phyloP scores from a whole-genome alignment of 2,888 invertebrate species.

The Xestia rhomboidea region DNA sequence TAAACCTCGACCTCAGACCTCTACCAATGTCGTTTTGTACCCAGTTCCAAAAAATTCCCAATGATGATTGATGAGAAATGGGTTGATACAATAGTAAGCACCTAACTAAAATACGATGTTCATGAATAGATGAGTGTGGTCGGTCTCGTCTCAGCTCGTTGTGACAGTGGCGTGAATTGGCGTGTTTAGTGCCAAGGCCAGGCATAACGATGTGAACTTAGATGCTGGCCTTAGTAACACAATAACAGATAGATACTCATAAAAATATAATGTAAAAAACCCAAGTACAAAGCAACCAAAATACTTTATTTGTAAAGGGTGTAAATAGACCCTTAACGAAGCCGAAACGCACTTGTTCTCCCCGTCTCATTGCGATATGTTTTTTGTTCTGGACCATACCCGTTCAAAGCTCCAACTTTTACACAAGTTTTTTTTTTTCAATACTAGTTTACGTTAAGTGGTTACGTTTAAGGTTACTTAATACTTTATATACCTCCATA shows the following conservation, averaged over 20 bases:
- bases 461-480: too few relatives aligned
- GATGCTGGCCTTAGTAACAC: neutral
- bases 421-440: too few relatives aligned
- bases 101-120: neutral
- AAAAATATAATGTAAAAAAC: neutral
- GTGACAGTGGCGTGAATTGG: neutral
- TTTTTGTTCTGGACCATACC: too few relatives aligned
- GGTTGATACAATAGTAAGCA: neutral
- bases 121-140: neutral
- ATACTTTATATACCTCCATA: too few relatives aligned
- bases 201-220: constrained; percentile 15
- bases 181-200: constrained; percentile 21
- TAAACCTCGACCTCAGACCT: neutral
- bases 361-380: too few relatives aligned
- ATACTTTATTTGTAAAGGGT: neutral
- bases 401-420: too few relatives aligned
- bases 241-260: neutral
- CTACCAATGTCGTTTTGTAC: neutral
- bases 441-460: too few relatives aligned
- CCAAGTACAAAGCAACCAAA: neutral
- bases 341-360: too few relatives aligned
- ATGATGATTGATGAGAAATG: constrained; percentile 9
- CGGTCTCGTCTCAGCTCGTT: neutral
- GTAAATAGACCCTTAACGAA: too few relatives aligned
- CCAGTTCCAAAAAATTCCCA: neutral